Evolutionary conservation across 2,113 vertebrate genomes (phyloP).

Genomic region (Crotalus viridis): DNA sequence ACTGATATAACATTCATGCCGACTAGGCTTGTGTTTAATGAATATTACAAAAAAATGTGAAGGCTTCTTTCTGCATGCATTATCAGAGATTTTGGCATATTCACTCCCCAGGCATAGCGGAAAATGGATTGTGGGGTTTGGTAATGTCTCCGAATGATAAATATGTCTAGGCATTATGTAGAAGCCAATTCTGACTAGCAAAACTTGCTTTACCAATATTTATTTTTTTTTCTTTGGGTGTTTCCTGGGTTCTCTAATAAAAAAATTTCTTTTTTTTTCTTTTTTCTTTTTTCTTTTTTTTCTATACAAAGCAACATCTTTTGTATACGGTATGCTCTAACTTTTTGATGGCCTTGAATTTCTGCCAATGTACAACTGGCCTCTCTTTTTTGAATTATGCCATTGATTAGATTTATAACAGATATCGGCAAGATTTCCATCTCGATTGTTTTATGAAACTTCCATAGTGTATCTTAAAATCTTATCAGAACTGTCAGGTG

Average conservation of each 20-base stretch:
- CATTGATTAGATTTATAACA: not conserved
- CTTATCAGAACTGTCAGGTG: not conserved
- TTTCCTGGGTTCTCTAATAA: not conserved
- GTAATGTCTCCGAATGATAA: not conserved
- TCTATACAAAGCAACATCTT: not conserved
- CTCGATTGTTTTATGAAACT: not conserved
- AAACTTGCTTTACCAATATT: not conserved
- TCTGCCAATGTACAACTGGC: not conserved
- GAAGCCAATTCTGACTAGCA: slow-evolving; percentile 1
- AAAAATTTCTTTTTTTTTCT: not conserved
- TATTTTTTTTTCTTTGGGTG: not conserved
- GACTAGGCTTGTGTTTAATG: not conserved
- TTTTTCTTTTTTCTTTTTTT: slow-evolving; percentile 2
- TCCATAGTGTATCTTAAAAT: not conserved
- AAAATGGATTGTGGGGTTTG: not conserved
- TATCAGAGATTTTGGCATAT: not conserved
- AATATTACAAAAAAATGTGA: not conserved
- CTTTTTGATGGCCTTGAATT: not conserved
- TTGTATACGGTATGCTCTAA: not conserved
- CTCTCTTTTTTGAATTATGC: not conserved
- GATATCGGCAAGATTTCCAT: not conserved
- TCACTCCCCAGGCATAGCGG: not conserved
- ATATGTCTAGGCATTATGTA: not conserved
- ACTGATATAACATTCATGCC: accelerated
- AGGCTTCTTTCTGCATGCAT: not conserved